Percentiles rank a stretch among this genome's conserved stretches.
Conservation (phyloP, 2,113 vertebrate species). For the Myrmecobius fasciatus region DNA sequence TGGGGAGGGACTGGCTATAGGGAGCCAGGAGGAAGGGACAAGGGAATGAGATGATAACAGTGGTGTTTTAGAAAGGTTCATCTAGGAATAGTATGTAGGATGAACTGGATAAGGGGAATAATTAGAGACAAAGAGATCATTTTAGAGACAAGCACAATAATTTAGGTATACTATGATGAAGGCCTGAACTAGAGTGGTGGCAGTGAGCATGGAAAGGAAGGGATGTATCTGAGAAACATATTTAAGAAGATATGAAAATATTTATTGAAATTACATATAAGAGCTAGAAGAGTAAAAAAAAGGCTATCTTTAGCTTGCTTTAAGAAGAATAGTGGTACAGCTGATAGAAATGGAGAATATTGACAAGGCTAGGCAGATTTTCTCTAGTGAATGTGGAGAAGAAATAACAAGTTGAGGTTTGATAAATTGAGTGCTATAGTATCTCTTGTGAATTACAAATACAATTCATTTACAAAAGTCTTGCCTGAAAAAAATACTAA, state of each 20-base stretch:
- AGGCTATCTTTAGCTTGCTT: not conserved
- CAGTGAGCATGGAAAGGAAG: not conserved
- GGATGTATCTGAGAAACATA: not conserved
- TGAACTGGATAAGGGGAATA: not conserved
- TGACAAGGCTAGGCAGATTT: not conserved
- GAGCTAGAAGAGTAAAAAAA: not conserved
- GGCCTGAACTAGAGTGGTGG: not conserved
- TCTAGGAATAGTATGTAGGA: not conserved
- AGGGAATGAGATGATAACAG: not conserved
- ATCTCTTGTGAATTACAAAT: not conserved
- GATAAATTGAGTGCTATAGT: not conserved
- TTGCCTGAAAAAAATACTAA: not conserved
- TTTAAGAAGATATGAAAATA: slow-evolving; percentile 16
- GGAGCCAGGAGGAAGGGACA: not conserved
- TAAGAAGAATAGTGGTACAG: not conserved
- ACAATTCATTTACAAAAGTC: not conserved
- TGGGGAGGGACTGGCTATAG: not conserved
- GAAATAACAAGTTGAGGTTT: not conserved
- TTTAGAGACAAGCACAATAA: not conserved
- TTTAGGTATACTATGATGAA: not conserved
- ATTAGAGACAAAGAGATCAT: not conserved
- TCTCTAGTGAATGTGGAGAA: not conserved
- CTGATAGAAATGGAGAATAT: not conserved
- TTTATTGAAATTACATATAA: not conserved
- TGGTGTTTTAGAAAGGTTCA: not conserved